Conservation (phyloP, 1,140 invertebrate species). For the Meloidogyne floridensis region DNA sequence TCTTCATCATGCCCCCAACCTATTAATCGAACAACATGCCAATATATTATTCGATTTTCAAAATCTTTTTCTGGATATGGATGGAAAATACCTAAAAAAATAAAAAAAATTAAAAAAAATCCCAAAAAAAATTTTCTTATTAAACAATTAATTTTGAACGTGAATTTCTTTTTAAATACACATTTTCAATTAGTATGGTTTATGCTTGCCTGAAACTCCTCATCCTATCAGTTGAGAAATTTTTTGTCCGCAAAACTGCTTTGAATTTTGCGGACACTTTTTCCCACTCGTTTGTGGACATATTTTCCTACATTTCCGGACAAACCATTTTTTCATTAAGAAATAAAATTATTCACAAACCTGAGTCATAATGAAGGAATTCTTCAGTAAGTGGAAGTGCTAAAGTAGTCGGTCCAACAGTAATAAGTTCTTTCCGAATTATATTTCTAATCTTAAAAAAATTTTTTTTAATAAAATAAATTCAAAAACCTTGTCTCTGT, state of each 20-base stretch:
- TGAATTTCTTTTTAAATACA: too few relatives aligned
- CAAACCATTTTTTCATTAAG: too few relatives aligned
- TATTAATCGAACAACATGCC: constrained; percentile 64
- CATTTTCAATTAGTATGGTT: too few relatives aligned
- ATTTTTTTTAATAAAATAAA: background rate
- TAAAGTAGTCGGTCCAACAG: constrained; percentile 63
- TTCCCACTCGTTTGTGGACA: too few relatives aligned
- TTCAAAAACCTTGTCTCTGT: background rate
- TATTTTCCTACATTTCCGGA: background rate
- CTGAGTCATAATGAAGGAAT: constrained; percentile 61
- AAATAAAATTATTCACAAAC: constrained; percentile 3
- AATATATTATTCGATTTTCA: constrained; percentile 61
- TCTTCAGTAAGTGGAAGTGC: constrained; percentile 65
- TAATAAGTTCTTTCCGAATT: constrained; percentile 60
- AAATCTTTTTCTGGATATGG: constrained; percentile 58
- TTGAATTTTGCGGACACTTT: too few relatives aligned
- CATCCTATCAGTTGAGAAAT: too few relatives aligned
- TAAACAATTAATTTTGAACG: too few relatives aligned
- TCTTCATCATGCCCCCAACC: constrained; percentile 62
- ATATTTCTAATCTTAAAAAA: constrained; percentile 49
- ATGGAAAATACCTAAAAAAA: constrained; percentile 54
- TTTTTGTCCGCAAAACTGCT: too few relatives aligned
- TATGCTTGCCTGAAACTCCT: too few relatives aligned
- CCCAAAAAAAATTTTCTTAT: too few relatives aligned
- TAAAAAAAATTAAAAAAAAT: too few relatives aligned